Conservation (phyloP, 2,888 invertebrate genomes). For the Harmothoe impar region DNA sequence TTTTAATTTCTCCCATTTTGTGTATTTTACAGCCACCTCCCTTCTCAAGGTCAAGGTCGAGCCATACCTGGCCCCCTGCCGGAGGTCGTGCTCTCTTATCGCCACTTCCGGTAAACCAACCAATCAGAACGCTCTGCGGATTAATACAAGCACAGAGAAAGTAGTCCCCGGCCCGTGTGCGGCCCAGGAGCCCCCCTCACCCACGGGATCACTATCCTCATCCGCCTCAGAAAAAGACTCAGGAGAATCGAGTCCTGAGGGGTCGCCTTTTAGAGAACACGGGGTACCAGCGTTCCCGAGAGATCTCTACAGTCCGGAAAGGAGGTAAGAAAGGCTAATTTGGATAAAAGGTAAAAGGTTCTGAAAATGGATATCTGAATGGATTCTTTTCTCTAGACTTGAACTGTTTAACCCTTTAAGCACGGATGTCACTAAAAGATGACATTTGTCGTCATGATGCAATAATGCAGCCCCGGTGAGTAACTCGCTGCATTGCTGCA, state of each 20-base stretch:
- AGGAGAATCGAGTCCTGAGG: conserved; percentile 15
- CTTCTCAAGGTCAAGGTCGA: conserved; percentile 52
- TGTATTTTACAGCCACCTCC: conserved; percentile 14
- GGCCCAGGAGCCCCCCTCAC: conserved; percentile 24
- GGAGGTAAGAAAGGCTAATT: conserved; percentile 42
- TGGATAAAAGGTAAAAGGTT: too few species aligned
- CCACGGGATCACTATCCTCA: conserved; percentile 36
- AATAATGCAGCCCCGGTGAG: too few species aligned
- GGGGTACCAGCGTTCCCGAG: conserved; percentile 10
- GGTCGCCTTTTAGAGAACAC: conserved; percentile 52
- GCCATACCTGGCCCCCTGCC: conserved; percentile 45
- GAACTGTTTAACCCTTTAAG: too few species aligned
- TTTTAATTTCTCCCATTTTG: background rate
- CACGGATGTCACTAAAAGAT: too few species aligned
- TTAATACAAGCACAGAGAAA: background rate
- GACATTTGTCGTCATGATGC: too few species aligned
- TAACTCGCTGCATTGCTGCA: too few species aligned
- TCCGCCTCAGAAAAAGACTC: conserved; percentile 56
- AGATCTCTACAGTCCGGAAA: conserved; percentile 40
- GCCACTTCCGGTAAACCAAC: conserved; percentile 49
- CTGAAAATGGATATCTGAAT: too few species aligned
- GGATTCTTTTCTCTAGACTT: too few species aligned
- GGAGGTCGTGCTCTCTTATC: conserved; percentile 36
- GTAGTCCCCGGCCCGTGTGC: background rate
- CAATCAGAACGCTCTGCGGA: conserved; percentile 23